These are phyloP conservation scores for Orgyia antiqua DNA, from an alignment of 2,888 invertebrate species.

Conservation along the genomic window DNA sequence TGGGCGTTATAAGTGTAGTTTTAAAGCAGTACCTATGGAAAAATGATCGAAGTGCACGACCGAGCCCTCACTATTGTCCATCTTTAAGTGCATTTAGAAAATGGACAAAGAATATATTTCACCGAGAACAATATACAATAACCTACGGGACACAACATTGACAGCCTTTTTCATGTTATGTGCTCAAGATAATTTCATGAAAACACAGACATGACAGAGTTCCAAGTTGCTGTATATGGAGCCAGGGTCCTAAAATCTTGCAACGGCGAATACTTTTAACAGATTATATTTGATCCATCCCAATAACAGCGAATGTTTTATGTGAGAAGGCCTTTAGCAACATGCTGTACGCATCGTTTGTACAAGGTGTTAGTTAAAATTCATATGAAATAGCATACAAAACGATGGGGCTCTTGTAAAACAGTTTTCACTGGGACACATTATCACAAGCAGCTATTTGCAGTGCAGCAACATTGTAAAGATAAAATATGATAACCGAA, in stretches of 20 bases:
- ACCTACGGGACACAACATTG: slow-evolving; percentile 16
- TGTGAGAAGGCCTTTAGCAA: slow-evolving; percentile 26
- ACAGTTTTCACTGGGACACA: slow-evolving; percentile 10
- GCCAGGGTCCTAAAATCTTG: slow-evolving; percentile 14
- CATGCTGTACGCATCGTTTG: slow-evolving; percentile 27
- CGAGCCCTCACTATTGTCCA: background rate
- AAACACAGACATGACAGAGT: slow-evolving; percentile 16
- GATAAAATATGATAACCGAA: slow-evolving; percentile 4
- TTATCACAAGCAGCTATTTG: slow-evolving; percentile 4
- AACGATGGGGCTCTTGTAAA: slow-evolving; percentile 11
- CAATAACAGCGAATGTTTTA: slow-evolving; percentile 16
- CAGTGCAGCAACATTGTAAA: background rate
- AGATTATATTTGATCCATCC: slow-evolving; percentile 17
- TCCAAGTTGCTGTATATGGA: slow-evolving; percentile 15
- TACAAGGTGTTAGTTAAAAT: slow-evolving; percentile 16
- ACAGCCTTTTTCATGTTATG: slow-evolving; percentile 18
- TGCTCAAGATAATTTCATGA: slow-evolving; percentile 18
- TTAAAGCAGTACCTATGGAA: slow-evolving; percentile 17
- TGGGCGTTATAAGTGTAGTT: slow-evolving; percentile 8
- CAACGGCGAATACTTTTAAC: slow-evolving; percentile 19
- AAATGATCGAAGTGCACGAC: slow-evolving; percentile 8
- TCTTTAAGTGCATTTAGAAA: background rate
- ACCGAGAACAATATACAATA: slow-evolving; percentile 7
- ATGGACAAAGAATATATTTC: slow-evolving; percentile 1
- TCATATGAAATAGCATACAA: slow-evolving; percentile 14